Conservation (phyloP, 2,113 vertebrate genomes). For the Eleginops maclovinus region DNA sequence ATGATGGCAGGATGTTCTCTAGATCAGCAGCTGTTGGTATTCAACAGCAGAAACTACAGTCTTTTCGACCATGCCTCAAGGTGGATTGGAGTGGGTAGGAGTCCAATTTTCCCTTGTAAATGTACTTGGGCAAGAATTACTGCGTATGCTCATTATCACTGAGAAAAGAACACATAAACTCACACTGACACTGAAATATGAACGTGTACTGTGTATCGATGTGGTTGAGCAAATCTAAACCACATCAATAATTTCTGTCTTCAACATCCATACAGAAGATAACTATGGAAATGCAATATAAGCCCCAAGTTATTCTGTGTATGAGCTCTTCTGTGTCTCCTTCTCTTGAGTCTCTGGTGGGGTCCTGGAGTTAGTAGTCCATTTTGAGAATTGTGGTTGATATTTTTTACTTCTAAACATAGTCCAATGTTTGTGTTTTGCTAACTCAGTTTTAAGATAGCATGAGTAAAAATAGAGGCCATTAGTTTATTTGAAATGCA, state of each 20-base stretch:
- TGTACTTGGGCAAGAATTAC: slow-evolving; percentile 4
- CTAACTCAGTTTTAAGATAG: background rate
- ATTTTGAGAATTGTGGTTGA: too few species aligned
- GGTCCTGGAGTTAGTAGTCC: too few species aligned
- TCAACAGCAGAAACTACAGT: slow-evolving; percentile 13
- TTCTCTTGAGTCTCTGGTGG: background rate
- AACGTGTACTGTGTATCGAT: too few species aligned
- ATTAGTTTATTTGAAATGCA: background rate
- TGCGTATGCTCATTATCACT: background rate
- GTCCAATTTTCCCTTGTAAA: slow-evolving; percentile 7
- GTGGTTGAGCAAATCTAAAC: background rate
- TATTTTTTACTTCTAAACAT: too few species aligned
- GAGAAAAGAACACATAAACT: slow-evolving; percentile 5
- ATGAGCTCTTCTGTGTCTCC: background rate
- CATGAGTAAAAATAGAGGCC: slow-evolving; percentile 2
- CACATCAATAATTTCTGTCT: background rate
- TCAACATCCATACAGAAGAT: background rate
- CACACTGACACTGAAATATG: background rate
- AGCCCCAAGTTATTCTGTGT: background rate
- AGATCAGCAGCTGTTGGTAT: slow-evolving; percentile 31
- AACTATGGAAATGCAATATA: background rate
- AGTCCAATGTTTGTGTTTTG: background rate
- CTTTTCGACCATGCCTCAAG: slow-evolving; percentile 27
- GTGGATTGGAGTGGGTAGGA: background rate
- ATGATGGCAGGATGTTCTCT: slow-evolving; percentile 26